Conservation (phyloP, 1,140 invertebrate genomes). For the Zaprionus vittiger region DNA sequence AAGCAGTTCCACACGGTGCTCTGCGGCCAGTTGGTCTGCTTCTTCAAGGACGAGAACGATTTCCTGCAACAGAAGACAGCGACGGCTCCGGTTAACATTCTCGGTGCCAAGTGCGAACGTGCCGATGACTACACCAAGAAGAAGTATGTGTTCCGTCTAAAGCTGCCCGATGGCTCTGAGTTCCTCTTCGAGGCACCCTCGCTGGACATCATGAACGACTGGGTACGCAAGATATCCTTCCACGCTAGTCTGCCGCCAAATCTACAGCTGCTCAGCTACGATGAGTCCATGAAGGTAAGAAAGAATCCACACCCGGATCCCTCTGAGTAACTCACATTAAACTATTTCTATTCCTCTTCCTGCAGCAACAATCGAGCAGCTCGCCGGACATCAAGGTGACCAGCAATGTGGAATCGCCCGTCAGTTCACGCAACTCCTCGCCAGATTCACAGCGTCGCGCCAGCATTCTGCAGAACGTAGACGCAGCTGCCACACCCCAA, state of each 20-base stretch:
- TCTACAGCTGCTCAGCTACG: slow-evolving; percentile 94
- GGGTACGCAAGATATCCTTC: slow-evolving; percentile 97
- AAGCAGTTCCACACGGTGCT: slow-evolving; percentile 97
- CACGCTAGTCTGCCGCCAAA: slow-evolving; percentile 96
- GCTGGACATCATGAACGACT: slow-evolving; percentile 93
- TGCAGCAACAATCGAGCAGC: slow-evolving; percentile 82
- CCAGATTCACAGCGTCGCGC: slow-evolving; percentile 81
- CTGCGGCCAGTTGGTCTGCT: slow-evolving; percentile 98
- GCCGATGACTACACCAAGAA: slow-evolving; percentile 98
- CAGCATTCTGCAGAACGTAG: slow-evolving; percentile 54
- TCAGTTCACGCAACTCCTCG: slow-evolving; percentile 83
- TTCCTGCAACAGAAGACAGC: slow-evolving; percentile 95
- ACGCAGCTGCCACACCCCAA: slow-evolving; percentile 70
- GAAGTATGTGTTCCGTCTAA: slow-evolving; percentile 96
- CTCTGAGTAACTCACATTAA: not conserved
- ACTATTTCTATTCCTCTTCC: no score
- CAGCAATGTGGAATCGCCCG: slow-evolving; percentile 78
- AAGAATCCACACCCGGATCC: not conserved
- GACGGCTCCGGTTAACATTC: slow-evolving; percentile 94
- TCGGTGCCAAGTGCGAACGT: slow-evolving; percentile 91
- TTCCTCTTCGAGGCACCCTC: slow-evolving; percentile 93
- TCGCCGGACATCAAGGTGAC: slow-evolving; percentile 81
- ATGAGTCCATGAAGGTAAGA: slow-evolving; percentile 85
- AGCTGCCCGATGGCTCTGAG: slow-evolving; percentile 95
- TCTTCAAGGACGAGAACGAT: slow-evolving; percentile 98